These are phyloP conservation scores for Protaetia brevitarsis DNA, from an alignment of 1,140 invertebrate species.

Conservation along the genomic window DNA sequence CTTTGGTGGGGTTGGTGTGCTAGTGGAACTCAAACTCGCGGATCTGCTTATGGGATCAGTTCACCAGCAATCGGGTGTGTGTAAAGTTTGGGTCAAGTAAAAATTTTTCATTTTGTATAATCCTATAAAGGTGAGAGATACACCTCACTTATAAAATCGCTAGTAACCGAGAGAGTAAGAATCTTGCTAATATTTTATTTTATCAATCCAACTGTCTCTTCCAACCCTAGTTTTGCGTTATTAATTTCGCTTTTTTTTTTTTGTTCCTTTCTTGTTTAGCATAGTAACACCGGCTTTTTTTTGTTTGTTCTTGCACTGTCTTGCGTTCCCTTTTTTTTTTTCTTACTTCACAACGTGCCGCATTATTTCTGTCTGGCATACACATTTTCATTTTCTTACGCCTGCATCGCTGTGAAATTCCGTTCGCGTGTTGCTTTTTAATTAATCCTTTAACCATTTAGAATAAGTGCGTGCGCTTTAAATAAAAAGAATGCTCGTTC, in stretches of 20 bases:
- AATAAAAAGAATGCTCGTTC: no score
- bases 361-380: no score
- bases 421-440: no score
- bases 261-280: not conserved
- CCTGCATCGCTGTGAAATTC: no score
- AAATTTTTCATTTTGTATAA: not conserved
- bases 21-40: not conserved
- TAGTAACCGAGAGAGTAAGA: not conserved
- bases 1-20: not conserved
- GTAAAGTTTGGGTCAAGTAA: constrained; percentile 5
- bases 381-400: no score
- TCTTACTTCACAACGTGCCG: no score
- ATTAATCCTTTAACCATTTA: no score
- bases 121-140: not conserved
- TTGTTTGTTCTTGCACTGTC: not conserved
- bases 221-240: not conserved
- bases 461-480: no score
- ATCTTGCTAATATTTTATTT: no score
- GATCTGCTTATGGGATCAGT: not conserved
- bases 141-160: not conserved
- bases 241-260: not conserved
- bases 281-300: no score
- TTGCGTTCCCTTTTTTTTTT: not conserved
- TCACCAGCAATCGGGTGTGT: constrained; percentile 3
- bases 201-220: constrained; percentile 9